Conservation (phyloP, 2,797 vertebrate genomes). For the Ptychobarbus kaznakovi region DNA sequence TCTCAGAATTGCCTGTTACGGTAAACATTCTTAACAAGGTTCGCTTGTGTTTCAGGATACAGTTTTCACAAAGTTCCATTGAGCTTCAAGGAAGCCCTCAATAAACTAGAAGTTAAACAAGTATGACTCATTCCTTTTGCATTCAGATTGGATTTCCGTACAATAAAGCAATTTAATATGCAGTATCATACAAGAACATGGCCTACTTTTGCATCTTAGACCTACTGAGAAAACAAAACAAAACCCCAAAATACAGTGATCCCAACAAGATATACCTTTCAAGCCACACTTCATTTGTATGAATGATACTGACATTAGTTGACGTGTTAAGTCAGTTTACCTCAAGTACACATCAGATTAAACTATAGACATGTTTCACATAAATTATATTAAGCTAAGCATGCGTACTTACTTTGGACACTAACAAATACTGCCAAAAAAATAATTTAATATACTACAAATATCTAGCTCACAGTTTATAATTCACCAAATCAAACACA, state of each 20-base stretch:
- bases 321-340: not conserved
- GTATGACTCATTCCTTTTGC: not conserved
- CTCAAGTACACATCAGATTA: not conserved
- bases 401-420: not conserved
- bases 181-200: not conserved
- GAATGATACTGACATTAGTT: not conserved
- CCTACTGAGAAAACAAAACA: not conserved
- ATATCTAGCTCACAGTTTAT: not conserved
- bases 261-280: not conserved
- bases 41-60: slow-evolving; percentile 67
- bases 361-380: not conserved
- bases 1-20: slow-evolving; percentile 77
- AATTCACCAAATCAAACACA: not conserved
- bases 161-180: slow-evolving; percentile 14
- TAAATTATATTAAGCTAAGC: not conserved
- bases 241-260: not conserved
- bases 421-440: not conserved
- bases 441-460: not conserved
- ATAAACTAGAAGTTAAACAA: not conserved
- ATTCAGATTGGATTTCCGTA: slow-evolving; percentile 1
- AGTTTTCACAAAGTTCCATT: slow-evolving; percentile 55
- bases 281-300: not conserved
- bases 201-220: not conserved
- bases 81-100: slow-evolving; percentile 19
- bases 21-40: slow-evolving; percentile 68